phyloP scores from a whole-genome alignment of 2,888 invertebrate species.

The Ochropleura plecta region DNA sequence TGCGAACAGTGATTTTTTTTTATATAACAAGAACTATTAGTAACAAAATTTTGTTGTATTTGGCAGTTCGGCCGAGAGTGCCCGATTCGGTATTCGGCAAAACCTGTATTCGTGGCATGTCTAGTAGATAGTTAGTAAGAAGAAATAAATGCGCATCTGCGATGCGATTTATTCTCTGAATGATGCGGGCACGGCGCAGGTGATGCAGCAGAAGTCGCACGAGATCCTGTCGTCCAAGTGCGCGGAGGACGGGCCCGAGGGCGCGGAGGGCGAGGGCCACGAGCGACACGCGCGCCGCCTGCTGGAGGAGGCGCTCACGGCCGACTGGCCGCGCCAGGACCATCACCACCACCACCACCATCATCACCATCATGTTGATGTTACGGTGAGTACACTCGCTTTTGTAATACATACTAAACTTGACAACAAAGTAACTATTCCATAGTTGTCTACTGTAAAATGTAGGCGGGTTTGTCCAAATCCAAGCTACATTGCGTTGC shows the following conservation, averaged over 20 bases:
- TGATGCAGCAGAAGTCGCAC: conserved; percentile 90
- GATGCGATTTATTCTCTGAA: conserved; percentile 57
- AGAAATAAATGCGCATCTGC: conserved; percentile 27
- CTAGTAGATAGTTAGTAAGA: background rate
- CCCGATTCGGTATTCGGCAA: background rate
- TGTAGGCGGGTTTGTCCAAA: background rate
- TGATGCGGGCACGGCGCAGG: conserved; percentile 74
- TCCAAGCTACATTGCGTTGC: background rate
- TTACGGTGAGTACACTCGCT: conserved; percentile 61
- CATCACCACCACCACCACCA: conserved; percentile 75
- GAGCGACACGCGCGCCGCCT: conserved; percentile 85
- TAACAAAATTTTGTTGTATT: background rate
- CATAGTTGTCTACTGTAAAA: background rate
- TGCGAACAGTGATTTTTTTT: background rate
- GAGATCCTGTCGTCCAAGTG: conserved; percentile 87
- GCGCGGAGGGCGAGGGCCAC: conserved; percentile 71
- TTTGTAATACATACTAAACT: background rate
- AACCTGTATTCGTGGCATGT: background rate
- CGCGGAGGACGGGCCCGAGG: conserved; percentile 65
- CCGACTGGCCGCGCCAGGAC: conserved; percentile 81
- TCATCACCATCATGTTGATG: conserved; percentile 74
- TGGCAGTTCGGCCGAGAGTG: background rate
- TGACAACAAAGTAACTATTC: background rate
- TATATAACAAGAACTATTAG: background rate
- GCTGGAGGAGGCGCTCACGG: conserved; percentile 84